A percentile compares a stretch with the other conserved stretches of the same genome.
Conservation (phyloP, 2,797 vertebrate genomes). For the Ptychobarbus kaznakovi region DNA sequence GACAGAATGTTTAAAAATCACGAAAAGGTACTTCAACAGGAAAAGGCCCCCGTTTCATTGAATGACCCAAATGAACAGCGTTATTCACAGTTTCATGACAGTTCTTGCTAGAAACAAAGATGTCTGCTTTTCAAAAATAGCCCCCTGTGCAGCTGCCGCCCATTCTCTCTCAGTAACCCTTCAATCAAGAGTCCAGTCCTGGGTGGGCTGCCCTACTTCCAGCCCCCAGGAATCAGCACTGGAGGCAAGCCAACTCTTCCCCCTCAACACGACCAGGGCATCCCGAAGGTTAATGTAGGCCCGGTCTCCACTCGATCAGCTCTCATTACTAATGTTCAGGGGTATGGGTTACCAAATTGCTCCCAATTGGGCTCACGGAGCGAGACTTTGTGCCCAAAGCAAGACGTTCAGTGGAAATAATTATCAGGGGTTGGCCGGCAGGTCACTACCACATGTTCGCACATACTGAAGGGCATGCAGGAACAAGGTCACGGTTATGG, state of each 20-base stretch:
- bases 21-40: not conserved
- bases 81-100: conserved; percentile 17
- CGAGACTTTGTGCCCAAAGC: conserved; percentile 56
- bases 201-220: conserved; percentile 57
- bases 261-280: conserved; percentile 42
- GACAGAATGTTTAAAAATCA: not conserved
- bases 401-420: conserved; percentile 56
- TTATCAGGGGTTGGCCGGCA: conserved; percentile 52
- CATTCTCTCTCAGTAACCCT: conserved; percentile 59
- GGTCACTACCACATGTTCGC: conserved; percentile 53
- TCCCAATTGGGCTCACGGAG: conserved; percentile 64
- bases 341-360: conserved; percentile 67
- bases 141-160: conserved; percentile 59
- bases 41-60: not conserved
- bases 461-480: conserved; percentile 56
- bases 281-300: conserved; percentile 65
- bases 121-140: conserved; percentile 40
- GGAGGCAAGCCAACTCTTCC: conserved; percentile 54
- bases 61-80: not conserved
- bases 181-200: conserved; percentile 62
- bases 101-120: conserved; percentile 32
- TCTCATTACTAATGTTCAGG: conserved; percentile 67
- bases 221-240: conserved; percentile 42
- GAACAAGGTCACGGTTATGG: conserved; percentile 51
- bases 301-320: conserved; percentile 60